Percentiles rank a stretch among this genome's conserved stretches.
Conservation (phyloP, 2,888 invertebrate species). For the Eupsilia transversa region DNA sequence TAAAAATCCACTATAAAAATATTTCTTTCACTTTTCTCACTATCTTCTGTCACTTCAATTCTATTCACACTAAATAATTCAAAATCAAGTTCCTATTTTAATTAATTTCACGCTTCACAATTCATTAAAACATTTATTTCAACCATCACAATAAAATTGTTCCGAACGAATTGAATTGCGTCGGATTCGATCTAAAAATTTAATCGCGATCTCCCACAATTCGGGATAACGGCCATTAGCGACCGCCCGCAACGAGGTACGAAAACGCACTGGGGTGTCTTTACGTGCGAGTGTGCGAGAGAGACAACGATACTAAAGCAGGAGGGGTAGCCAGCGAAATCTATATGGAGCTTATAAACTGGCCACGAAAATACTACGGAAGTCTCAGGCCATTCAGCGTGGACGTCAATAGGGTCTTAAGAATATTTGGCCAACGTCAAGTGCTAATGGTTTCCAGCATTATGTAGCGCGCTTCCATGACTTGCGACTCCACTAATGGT, state of each 20-base stretch:
- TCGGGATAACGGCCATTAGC: conserved; percentile 57
- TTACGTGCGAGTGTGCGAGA: conserved; percentile 72
- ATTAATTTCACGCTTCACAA: conserved; percentile 50
- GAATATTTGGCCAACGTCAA: conserved; percentile 60
- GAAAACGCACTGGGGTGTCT: conserved; percentile 81
- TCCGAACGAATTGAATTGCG: conserved; percentile 47
- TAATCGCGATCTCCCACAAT: conserved; percentile 68
- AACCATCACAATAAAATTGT: conserved; percentile 60
- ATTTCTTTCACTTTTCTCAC: conserved; percentile 56
- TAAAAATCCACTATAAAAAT: conserved; percentile 57
- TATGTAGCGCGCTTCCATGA: conserved; percentile 49
- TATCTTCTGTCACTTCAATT: conserved; percentile 60
- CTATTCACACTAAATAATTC: conserved; percentile 45
- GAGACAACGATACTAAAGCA: conserved; percentile 73
- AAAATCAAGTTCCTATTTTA: conserved; percentile 40
- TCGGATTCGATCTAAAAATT: conserved; percentile 55
- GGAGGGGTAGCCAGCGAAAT: conserved; percentile 77
- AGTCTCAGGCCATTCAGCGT: conserved; percentile 69
- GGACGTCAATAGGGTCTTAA: conserved; percentile 69
- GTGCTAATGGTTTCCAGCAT: conserved; percentile 62
- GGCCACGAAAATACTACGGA: conserved; percentile 73
- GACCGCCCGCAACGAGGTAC: conserved; percentile 70
- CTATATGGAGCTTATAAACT: conserved; percentile 80
- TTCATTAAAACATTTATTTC: conserved; percentile 37
- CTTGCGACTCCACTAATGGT: conserved; percentile 43